A percentile compares a stretch with the other conserved stretches of the same genome.
phyloP scores from a whole-genome alignment of 92 coral and sea anemone genomes.

The Palythoa grandiflora region DNA sequence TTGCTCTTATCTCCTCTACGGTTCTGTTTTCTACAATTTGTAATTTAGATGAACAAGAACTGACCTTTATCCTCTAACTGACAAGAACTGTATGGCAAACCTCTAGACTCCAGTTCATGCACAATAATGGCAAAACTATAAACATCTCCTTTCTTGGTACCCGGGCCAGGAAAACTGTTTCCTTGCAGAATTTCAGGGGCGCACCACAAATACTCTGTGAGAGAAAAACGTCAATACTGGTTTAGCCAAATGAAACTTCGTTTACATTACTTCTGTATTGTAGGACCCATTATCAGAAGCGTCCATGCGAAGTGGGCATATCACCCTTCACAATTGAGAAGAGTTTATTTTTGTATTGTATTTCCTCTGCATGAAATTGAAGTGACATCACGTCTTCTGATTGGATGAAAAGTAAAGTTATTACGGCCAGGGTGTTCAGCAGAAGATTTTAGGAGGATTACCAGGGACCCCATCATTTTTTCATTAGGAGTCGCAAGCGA shows the following conservation, averaged over 20 bases:
- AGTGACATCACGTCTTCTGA: too few relatives aligned
- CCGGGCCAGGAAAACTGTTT: conserved; percentile 1
- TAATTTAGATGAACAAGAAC: not conserved
- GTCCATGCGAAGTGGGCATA: not conserved
- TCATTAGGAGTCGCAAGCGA: too few relatives aligned
- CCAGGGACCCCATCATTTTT: too few relatives aligned
- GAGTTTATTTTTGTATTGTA: too few relatives aligned
- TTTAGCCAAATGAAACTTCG: not conserved
- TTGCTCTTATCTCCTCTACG: too few relatives aligned
- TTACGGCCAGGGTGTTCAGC: too few relatives aligned
- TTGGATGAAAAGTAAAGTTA: too few relatives aligned
- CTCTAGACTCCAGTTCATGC: conserved; percentile 79
- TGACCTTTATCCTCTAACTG: conserved; percentile 70
- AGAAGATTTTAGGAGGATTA: too few relatives aligned
- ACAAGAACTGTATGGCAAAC: conserved; percentile 67
- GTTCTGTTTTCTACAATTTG: not conserved
- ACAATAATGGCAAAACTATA: conserved; percentile 82
- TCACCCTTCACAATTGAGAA: too few relatives aligned
- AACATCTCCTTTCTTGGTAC: conserved; percentile 75
- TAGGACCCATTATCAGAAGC: not conserved
- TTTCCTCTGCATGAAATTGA: too few relatives aligned
- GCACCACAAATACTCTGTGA: conserved; percentile 72
- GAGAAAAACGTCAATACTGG: not conserved
- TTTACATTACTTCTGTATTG: not conserved
- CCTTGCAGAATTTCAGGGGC: conserved; percentile 80